These are phyloP conservation scores for Ardeotis arabs DNA, from an alignment of 2,113 vertebrate species.

Conservation along the genomic window DNA sequence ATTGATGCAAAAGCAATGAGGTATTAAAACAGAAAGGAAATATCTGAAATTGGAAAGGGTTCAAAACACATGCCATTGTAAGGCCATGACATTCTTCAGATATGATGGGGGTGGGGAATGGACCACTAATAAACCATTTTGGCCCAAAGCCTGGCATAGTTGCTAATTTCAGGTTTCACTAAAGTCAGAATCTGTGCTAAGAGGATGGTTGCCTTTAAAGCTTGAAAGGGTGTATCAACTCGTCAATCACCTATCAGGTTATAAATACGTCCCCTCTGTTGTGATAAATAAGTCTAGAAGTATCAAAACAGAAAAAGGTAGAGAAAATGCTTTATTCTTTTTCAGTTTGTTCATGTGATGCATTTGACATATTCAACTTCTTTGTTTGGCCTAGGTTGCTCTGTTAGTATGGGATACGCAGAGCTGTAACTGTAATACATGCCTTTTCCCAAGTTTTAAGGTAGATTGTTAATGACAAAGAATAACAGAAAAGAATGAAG, in stretches of 20 bases:
- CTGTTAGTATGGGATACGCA: neutral
- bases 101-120: neutral
- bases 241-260: neutral
- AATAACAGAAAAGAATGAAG: neutral
- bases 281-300: neutral
- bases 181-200: neutral
- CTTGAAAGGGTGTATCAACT: neutral
- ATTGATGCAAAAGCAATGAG: slow-evolving; percentile 82
- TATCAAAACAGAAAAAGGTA: neutral
- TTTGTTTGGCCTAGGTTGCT: neutral
- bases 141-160: slow-evolving; percentile 6
- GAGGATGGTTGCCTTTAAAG: neutral
- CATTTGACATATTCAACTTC: neutral
- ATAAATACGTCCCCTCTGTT: neutral
- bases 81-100: slow-evolving; percentile 41
- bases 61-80: slow-evolving; percentile 69
- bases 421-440: neutral
- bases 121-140: slow-evolving; percentile 14
- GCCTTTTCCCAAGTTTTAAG: neutral
- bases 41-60: slow-evolving; percentile 74
- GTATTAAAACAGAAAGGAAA: slow-evolving; percentile 78
- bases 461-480: neutral
- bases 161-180: slow-evolving; percentile 47
- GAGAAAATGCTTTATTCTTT: neutral
- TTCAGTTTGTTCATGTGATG: neutral